phyloP scores from a whole-genome alignment of 1,140 invertebrate species.

The Drosophila nasuta region DNA sequence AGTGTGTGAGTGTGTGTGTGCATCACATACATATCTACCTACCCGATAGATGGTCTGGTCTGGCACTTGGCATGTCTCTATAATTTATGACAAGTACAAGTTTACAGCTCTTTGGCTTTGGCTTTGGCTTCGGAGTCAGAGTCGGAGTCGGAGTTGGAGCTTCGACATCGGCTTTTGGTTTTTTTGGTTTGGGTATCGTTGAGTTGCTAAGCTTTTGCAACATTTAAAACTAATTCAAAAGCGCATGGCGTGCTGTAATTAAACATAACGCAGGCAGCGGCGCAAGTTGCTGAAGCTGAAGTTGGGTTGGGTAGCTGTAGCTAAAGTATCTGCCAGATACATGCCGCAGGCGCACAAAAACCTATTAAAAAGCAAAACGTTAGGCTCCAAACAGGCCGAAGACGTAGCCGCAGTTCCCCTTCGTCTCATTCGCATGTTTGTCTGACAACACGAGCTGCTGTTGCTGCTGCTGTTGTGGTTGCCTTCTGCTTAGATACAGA shows the following conservation, averaged over 20 bases:
- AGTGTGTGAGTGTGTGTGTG: neutral
- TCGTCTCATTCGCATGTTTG: constrained; percentile 47
- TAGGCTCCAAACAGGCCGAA: constrained; percentile 50
- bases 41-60: constrained; percentile 29
- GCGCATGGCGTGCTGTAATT: constrained; percentile 76
- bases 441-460: constrained; percentile 41
- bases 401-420: constrained; percentile 7
- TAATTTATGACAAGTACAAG: constrained; percentile 76
- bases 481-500: constrained; percentile 44
- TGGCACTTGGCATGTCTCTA: constrained; percentile 39
- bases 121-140: neutral
- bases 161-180: constrained; percentile 2
- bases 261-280: constrained; percentile 57
- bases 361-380: constrained; percentile 77
- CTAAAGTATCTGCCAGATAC: constrained; percentile 75
- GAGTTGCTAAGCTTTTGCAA: constrained; percentile 37
- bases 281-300: constrained; percentile 23
- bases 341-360: constrained; percentile 66
- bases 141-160: neutral
- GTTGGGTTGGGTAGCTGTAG: constrained; percentile 23
- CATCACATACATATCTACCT: neutral
- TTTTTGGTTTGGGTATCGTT: constrained; percentile 4
- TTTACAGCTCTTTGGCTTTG: constrained; percentile 47
- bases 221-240: constrained; percentile 74
- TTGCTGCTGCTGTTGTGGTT: constrained; percentile 21